Conservation (phyloP, 2,888 invertebrate species). For the Melanophora roralis region DNA sequence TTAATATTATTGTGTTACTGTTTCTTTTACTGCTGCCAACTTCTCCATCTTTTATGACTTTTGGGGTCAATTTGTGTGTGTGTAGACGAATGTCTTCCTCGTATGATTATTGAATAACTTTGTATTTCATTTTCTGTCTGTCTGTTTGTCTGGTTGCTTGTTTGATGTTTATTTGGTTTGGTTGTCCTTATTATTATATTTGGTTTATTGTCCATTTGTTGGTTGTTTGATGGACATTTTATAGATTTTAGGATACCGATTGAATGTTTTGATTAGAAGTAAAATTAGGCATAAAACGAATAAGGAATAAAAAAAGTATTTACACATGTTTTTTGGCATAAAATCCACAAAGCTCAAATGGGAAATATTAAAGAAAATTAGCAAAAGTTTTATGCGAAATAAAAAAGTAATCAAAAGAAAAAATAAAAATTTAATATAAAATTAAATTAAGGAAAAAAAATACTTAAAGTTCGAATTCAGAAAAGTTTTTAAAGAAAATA, state of each 20-base stretch:
- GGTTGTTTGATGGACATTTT: slow-evolving; percentile 52
- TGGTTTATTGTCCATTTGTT: slow-evolving; percentile 25
- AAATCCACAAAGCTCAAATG: not conserved
- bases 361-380: slow-evolving; percentile 11
- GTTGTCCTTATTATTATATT: slow-evolving; percentile 28
- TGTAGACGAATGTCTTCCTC: not conserved
- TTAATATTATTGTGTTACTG: not conserved
- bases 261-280: slow-evolving; percentile 25
- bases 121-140: too few species aligned
- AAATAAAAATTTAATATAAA: not conserved
- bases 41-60: slow-evolving; percentile 38
- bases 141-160: not conserved
- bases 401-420: not conserved
- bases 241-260: slow-evolving; percentile 49
- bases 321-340: not conserved
- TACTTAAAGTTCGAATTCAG: too few species aligned
- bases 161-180: slow-evolving; percentile 24
- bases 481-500: not conserved
- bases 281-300: slow-evolving; percentile 10
- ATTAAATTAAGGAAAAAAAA: not conserved
- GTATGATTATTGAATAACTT: not conserved
- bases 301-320: not conserved
- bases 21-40: slow-evolving; percentile 2
- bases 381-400: not conserved
- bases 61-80: slow-evolving; percentile 27